Evolutionary conservation across 2,113 vertebrate genomes (phyloP).

Genomic region (Alouatta palliata): DNA sequence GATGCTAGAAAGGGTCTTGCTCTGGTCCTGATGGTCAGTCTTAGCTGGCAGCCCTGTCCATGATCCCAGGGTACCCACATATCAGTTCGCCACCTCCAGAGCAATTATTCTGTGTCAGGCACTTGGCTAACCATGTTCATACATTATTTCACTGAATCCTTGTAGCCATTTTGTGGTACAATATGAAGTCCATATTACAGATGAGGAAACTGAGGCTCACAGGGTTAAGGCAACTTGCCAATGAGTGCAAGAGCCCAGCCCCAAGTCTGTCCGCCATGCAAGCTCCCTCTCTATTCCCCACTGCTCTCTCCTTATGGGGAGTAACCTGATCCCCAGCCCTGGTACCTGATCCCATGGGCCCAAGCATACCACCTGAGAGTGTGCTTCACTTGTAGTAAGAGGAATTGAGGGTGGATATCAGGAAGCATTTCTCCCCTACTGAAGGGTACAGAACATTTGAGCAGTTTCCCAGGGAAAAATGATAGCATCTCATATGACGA

Average conservation of each 20-base stretch:
- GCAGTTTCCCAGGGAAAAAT: neutral
- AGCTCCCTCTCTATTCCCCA: neutral
- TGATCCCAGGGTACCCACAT: neutral
- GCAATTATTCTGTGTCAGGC: neutral
- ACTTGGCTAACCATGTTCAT: neutral
- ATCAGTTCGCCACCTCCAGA: neutral
- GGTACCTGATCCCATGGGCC: neutral
- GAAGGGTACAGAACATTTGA: neutral
- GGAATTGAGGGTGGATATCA: neutral
- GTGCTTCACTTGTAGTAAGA: neutral
- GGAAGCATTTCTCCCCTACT: neutral
- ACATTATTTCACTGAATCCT: neutral
- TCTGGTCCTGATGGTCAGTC: neutral
- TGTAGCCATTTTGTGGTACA: neutral
- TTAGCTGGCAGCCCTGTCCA: neutral
- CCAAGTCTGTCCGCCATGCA: neutral
- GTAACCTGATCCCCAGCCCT: neutral
- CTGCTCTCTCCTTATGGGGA: neutral
- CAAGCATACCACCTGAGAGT: neutral
- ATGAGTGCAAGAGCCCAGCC: neutral
- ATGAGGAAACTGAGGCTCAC: neutral
- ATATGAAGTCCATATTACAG: neutral
- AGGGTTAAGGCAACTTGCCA: neutral
- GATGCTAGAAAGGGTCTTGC: neutral
- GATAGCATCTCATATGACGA: neutral